Evolutionary conservation across 2,113 vertebrate genomes (phyloP), one percentile per base, ranked within the genome.

Genomic region (Chunga burmeisteri): DNA sequence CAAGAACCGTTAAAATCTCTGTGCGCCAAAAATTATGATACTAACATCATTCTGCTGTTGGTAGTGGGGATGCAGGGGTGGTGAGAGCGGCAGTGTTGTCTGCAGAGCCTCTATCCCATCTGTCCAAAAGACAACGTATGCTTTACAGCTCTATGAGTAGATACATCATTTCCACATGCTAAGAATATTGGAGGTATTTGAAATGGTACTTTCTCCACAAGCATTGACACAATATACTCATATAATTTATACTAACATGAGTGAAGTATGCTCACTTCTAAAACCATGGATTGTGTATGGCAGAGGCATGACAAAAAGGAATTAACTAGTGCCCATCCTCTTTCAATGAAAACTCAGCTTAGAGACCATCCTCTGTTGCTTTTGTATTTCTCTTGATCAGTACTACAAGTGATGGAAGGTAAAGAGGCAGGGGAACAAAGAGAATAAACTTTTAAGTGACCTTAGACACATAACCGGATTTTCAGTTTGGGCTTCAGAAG

Each of bases 11-110:
- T 86, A 58, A 83, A 81, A 36, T 42, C 36, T 75, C 62, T 11
- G 9, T 1, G n/a, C 21, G 34, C n/a, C 47, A 75, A 47, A 90
- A 87, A 30, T 58, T 1, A 29, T 1, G 23, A 52, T 34, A 10
- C 11, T 49, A 38, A 38, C 0, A 0, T 16, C 0, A 0, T 38
- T 38, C 34, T 82, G 52, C 55, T 17, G 15, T 10, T 17, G 61
- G 38, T 4, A 23, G 44, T 2, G 9, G 40, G 62, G 27, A 40
- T 38, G 38, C 38, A 34, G 58, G 1, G 3, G 40, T 11, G 38
- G 16, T 52, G 44, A 52, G 34, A 68, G 34, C 3, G 2, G 44
- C 22, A 13, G 20, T 4, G 71, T 2, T 85, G 62, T 30, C 34
- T 40, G 29, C 36, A 27, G 78, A 23, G 61, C 32, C 53, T 63